Percentiles rank a stretch among this genome's conserved stretches.
Conservation (phyloP, 2,888 invertebrate genomes). For the Volucella bombylans region DNA sequence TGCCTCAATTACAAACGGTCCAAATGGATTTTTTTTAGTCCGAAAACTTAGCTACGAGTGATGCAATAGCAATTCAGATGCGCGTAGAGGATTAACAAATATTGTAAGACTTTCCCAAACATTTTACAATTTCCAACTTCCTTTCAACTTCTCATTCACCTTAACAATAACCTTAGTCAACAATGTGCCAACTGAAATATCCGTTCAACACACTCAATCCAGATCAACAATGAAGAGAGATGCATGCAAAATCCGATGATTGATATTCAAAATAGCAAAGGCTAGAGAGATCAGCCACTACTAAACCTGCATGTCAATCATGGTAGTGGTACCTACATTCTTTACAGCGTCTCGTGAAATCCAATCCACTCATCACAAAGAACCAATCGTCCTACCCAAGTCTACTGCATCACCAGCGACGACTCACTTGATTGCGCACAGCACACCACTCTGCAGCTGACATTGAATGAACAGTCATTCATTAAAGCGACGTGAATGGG, state of each 20-base stretch:
- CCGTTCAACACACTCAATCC: constrained; percentile 31
- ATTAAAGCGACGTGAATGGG: constrained; percentile 33
- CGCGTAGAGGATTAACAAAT: too few species aligned
- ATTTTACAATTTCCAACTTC: constrained; percentile 8
- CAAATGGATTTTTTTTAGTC: too few species aligned
- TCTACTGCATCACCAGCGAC: constrained; percentile 38
- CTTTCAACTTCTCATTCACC: constrained; percentile 23
- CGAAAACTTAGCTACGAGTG: too few species aligned
- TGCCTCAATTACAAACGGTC: too few species aligned
- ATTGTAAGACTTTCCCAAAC: not conserved
- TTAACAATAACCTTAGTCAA: constrained; percentile 38
- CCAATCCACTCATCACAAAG: constrained; percentile 37
- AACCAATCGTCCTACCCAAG: constrained; percentile 52
- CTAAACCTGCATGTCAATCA: constrained; percentile 63
- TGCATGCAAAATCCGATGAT: constrained; percentile 54
- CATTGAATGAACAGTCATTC: constrained; percentile 35
- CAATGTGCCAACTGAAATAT: constrained; percentile 55
- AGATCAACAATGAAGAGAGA: not conserved
- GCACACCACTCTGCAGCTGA: constrained; percentile 19
- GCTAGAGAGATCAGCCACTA: constrained; percentile 44
- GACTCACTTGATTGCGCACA: not conserved
- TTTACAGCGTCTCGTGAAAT: constrained; percentile 33
- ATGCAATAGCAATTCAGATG: too few species aligned
- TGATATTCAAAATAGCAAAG: constrained; percentile 58
- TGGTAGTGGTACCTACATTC: constrained; percentile 10